Evolutionary conservation across 2,113 vertebrate genomes (phyloP).

Genomic region (Baryphthengus martii): DNA sequence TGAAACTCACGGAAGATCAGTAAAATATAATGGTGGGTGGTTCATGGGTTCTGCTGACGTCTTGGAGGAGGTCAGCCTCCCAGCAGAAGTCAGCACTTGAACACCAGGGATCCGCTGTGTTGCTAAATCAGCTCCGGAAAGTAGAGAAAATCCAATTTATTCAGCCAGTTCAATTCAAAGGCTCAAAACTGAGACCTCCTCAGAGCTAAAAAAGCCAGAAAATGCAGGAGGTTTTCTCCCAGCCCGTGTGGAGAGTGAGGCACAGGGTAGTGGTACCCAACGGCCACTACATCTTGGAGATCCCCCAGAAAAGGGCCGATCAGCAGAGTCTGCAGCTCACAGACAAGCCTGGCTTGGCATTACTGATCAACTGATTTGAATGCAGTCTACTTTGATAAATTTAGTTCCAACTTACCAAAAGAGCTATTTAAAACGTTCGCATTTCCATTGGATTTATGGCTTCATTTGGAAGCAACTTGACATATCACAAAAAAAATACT

Average conservation of each 20-base stretch:
- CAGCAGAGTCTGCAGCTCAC: background rate
- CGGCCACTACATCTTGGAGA: background rate
- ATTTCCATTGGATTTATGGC: background rate
- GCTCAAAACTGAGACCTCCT: background rate
- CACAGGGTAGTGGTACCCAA: no score
- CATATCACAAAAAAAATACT: background rate
- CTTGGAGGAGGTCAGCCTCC: background rate
- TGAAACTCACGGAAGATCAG: background rate
- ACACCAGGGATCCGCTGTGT: accelerated
- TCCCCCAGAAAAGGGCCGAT: background rate
- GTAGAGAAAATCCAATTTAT: background rate
- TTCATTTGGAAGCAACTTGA: background rate
- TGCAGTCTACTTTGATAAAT: background rate
- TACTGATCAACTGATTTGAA: background rate
- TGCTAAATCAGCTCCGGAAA: background rate
- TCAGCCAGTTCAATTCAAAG: background rate
- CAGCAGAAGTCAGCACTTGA: background rate
- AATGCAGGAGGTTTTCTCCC: background rate
- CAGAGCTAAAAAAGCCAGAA: background rate
- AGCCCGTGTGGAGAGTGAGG: background rate
- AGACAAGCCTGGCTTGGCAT: background rate
- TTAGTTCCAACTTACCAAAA: background rate
- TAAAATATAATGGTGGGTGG: background rate
- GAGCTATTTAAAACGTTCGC: background rate
- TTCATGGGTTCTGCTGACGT: accelerated